These are phyloP conservation scores for Ptychobarbus kaznakovi DNA, from an alignment of 2,797 vertebrate species.

Conservation along the genomic window DNA sequence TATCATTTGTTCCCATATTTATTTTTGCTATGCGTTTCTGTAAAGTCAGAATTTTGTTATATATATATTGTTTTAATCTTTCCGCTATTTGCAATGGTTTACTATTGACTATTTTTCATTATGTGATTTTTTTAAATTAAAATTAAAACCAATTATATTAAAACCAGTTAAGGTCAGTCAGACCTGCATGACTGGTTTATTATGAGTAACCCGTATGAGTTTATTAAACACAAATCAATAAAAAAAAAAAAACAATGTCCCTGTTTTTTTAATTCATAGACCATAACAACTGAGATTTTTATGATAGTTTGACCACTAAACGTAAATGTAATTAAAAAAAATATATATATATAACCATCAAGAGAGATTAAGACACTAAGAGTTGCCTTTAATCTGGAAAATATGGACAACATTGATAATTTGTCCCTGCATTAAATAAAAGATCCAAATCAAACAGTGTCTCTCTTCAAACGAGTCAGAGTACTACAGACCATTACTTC, in stretches of 20 bases:
- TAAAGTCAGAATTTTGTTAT: background rate
- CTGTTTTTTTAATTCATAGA: background rate
- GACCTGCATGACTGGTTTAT: background rate
- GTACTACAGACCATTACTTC: background rate
- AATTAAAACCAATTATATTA: background rate
- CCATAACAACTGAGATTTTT: background rate
- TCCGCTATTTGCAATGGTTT: background rate
- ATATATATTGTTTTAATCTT: background rate
- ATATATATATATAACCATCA: background rate
- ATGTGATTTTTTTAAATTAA: background rate
- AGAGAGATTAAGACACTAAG: background rate
- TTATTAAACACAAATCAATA: background rate
- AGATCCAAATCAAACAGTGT: background rate
- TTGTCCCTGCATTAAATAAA: background rate
- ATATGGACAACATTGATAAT: background rate
- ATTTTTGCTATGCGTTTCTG: background rate
- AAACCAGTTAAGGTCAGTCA: background rate
- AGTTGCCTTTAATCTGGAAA: background rate
- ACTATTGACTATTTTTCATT: background rate
- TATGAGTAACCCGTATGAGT: too few relatives aligned
- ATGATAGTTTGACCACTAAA: background rate
- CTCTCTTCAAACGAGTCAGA: background rate
- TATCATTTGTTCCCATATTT: background rate
- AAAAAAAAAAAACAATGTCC: background rate
- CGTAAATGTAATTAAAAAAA: background rate